These are phyloP conservation scores for Chrysogorgia sp. DNA, from an alignment of 92 coral and sea anemone species.

Conservation along the genomic window DNA sequence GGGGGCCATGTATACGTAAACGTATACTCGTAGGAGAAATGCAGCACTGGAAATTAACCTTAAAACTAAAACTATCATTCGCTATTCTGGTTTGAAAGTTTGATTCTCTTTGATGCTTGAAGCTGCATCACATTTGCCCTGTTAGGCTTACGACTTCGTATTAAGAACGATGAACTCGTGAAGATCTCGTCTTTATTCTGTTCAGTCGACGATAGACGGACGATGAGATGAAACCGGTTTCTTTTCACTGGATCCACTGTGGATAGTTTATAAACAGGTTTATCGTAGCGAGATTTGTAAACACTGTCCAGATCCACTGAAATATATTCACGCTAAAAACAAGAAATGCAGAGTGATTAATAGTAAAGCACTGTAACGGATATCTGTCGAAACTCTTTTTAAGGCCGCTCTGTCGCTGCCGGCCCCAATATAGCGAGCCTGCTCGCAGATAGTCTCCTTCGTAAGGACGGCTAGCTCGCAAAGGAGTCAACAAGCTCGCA, in stretches of 20 bases:
- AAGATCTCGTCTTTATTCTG: conserved; percentile 66
- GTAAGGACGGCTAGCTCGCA: too few species aligned
- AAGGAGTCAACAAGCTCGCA: too few species aligned
- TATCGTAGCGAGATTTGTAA: conserved; percentile 71
- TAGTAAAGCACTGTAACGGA: not conserved
- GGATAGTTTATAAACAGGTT: conserved; percentile 94
- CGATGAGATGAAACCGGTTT: conserved; percentile 84
- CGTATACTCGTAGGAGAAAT: too few species aligned
- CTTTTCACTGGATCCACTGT: conserved; percentile 95
- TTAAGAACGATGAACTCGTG: conserved; percentile 76
- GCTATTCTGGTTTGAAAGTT: not conserved
- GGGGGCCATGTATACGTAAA: too few species aligned
- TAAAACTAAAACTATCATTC: too few species aligned
- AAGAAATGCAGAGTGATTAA: not conserved
- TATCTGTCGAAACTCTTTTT: too few species aligned
- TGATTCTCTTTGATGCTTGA: not conserved
- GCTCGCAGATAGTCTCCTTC: too few species aligned
- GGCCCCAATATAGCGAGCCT: too few species aligned
- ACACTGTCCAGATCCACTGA: conserved; percentile 92
- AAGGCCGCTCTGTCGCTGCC: too few species aligned
- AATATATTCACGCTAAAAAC: conserved; percentile 72
- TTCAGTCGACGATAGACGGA: conserved; percentile 72
- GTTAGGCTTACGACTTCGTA: conserved; percentile 82
- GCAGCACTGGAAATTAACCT: too few species aligned
- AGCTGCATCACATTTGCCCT: not conserved